A percentile compares a stretch with the other conserved stretches of the same genome.
Evolutionary conservation across 2,113 vertebrate species (phyloP).

Genomic region (Danio rerio): GRCz12tu NC_133183.1:23745001-23745500

Average conservation of each 20-base stretch:
- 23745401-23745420: slow-evolving; percentile 78
- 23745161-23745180: too few relatives aligned
- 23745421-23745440: slow-evolving; percentile 83
- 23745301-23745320: slow-evolving; percentile 20
- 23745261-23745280: slow-evolving; percentile 29
- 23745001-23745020: too few relatives aligned
- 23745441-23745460: slow-evolving; percentile 73
- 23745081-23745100: too few relatives aligned
- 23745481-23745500: slow-evolving; percentile 58
- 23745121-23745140: too few relatives aligned
- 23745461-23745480: slow-evolving; percentile 66
- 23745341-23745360: slow-evolving; percentile 77
- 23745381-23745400: slow-evolving; percentile 76
- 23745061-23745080: too few relatives aligned
- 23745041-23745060: too few relatives aligned
- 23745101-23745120: too few relatives aligned
- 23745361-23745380: slow-evolving; percentile 75
- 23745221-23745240: too few relatives aligned
- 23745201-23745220: too few relatives aligned
- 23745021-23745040: too few relatives aligned
- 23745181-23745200: too few relatives aligned
- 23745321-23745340: slow-evolving; percentile 59
- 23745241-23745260: slow-evolving; percentile 25
- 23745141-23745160: too few relatives aligned
- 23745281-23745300: slow-evolving; percentile 47